Percentiles rank a stretch among this genome's conserved stretches.
These are phyloP conservation scores for Gila orcuttii DNA, from an alignment of 2,113 vertebrate genomes.

Conservation along the genomic window DNA sequence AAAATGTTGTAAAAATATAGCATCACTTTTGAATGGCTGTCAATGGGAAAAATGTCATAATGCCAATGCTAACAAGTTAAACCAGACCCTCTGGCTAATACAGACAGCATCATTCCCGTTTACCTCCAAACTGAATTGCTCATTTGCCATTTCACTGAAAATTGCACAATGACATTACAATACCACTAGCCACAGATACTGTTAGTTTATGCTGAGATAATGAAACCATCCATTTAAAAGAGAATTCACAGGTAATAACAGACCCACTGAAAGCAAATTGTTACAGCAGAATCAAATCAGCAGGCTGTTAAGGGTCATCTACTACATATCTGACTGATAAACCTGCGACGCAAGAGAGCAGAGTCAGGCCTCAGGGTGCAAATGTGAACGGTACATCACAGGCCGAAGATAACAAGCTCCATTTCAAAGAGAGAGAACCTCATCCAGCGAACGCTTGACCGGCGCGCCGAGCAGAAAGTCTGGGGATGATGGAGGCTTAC, in stretches of 20 bases:
- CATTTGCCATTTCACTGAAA: not conserved
- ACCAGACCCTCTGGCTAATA: not conserved
- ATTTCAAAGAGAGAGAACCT: not conserved
- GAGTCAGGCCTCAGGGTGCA: slow-evolving; percentile 1
- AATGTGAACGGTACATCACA: not conserved
- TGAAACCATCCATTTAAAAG: slow-evolving; percentile 9
- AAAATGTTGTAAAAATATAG: too few relatives aligned
- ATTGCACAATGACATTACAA: not conserved
- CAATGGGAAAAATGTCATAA: too few relatives aligned
- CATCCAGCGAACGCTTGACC: slow-evolving; percentile 22
- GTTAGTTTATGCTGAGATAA: not conserved
- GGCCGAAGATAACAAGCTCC: slow-evolving; percentile 7
- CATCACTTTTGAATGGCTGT: too few relatives aligned
- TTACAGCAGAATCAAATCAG: slow-evolving; percentile 28
- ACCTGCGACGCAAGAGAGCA: not conserved
- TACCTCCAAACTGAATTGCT: not conserved
- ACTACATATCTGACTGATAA: slow-evolving; percentile 29
- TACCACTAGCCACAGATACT: slow-evolving; percentile 1
- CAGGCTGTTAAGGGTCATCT: slow-evolving; percentile 1
- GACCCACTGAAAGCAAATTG: not conserved
- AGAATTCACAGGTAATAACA: slow-evolving; percentile 4
- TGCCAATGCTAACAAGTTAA: not conserved
- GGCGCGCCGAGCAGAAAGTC: not conserved
- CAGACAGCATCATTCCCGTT: not conserved
- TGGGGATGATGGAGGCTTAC: slow-evolving; percentile 43